These are phyloP conservation scores for Danionella dracula DNA, from an alignment of 2,797 vertebrate genomes.

Conservation along the genomic window DNA sequence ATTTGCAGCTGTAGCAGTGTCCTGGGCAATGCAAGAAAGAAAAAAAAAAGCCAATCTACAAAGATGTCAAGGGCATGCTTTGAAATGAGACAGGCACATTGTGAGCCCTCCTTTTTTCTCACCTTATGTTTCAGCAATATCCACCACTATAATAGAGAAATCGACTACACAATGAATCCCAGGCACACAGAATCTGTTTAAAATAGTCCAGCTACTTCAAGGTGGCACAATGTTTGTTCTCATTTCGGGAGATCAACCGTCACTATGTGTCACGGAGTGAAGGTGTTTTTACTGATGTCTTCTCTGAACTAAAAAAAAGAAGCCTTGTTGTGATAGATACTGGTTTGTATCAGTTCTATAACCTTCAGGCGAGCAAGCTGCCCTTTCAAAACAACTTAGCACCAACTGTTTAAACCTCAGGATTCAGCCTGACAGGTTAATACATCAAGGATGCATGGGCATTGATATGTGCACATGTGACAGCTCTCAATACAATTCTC, in stretches of 20 bases:
- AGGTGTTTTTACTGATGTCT: conserved; percentile 29
- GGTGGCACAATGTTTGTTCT: background rate
- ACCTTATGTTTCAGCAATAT: conserved; percentile 44
- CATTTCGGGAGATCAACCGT: conserved; percentile 13
- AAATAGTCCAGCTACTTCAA: conserved; percentile 9
- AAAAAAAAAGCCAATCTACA: conserved; percentile 44
- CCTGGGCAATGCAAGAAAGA: conserved; percentile 47
- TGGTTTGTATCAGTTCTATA: conserved; percentile 58
- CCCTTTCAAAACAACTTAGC: conserved; percentile 33
- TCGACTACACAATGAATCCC: background rate
- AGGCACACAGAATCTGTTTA: background rate
- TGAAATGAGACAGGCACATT: conserved; percentile 61
- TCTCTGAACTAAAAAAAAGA: conserved; percentile 39
- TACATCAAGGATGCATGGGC: conserved; percentile 54
- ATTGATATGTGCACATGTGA: conserved; percentile 53
- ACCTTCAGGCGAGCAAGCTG: conserved; percentile 53
- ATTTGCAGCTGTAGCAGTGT: conserved; percentile 60
- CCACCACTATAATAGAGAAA: conserved; percentile 33
- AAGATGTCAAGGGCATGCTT: conserved; percentile 69
- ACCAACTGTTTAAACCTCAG: conserved; percentile 47
- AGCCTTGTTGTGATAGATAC: conserved; percentile 58
- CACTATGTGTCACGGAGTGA: background rate
- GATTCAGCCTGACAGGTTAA: conserved; percentile 66
- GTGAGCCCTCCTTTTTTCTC: conserved; percentile 32
- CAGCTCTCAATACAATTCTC: conserved; percentile 68